Base-by-base conservation (phyloP, 2,888 invertebrate species). In the Allygus modestus region DNA sequence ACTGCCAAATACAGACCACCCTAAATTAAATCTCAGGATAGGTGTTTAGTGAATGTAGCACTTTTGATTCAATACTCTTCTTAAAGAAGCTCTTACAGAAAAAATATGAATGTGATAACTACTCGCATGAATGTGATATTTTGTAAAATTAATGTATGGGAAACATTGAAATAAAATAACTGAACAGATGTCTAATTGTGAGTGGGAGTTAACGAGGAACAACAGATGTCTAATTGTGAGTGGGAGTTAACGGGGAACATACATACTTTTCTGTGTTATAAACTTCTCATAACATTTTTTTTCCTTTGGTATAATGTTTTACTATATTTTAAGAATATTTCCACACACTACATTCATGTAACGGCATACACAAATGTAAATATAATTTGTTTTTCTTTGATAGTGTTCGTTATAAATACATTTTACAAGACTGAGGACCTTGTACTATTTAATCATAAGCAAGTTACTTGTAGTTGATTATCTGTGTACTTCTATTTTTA, bases 401-500 rank as follows among this genome's bases (percentile, higher is more conserved):
- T 65, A 65, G 23, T 65, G 20, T 58, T 23, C 17, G 23, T 58
- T 26, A 28, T 15, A 15, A 31, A 65, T 28, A 65, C 58, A 58
- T 58, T 58, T 58, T 58, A 58, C 65, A 65, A 65, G 65, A 65
- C 65, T 65, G 65, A 65, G 31, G 28, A 65, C 20, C 65, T 15
- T 15, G 28, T 65, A 11, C 12, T 28, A 31, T 65, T 65, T 28
- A 65, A 28, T 31, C 31, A 17, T 65, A 31, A 65, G 5, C 9
- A 31, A 65, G 65, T 65, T 65, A 65, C 28, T 65, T 65, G 28
- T 65, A 65, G 65, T 65, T 65, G 31, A 65, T 65, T 65, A 41
- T 73, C 41, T 73, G 73, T 73, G 73, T 73, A 73, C 73, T 73
- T 73, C 37, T 73, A 73, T 73, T 73, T 73, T 73, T 26, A 41